Evolutionary conservation across 2,797 vertebrate genomes (phyloP).

Genomic region (Paramormyrops hopkinsi): DNA sequence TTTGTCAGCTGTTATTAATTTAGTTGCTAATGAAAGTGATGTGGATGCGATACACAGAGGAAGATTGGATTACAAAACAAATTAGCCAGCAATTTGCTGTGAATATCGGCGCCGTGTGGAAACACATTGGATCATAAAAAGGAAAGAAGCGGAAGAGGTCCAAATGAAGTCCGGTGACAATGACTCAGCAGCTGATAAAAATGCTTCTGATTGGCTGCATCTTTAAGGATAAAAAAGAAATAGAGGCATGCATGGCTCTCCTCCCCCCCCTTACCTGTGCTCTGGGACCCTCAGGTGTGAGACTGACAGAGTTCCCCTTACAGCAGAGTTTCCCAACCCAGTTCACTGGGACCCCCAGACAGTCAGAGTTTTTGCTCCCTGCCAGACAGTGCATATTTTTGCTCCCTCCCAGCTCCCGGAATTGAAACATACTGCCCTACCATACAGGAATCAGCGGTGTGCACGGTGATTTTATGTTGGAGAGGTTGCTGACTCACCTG

Average conservation of each 20-base stretch:
- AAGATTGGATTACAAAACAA: constrained; percentile 19
- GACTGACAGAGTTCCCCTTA: not conserved
- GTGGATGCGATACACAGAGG: constrained; percentile 28
- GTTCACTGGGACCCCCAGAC: not conserved
- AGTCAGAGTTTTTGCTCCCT: not conserved
- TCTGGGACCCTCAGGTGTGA: not conserved
- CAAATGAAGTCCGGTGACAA: not conserved
- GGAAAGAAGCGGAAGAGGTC: not conserved
- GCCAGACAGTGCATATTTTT: not conserved
- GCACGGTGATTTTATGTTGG: not conserved
- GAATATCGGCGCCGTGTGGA: not conserved
- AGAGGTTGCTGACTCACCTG: constrained; percentile 60
- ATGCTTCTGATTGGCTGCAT: not conserved
- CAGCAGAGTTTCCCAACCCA: not conserved
- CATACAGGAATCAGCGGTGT: not conserved
- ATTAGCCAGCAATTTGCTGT: constrained; percentile 4
- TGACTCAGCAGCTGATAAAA: not conserved
- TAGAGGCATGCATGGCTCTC: not conserved
- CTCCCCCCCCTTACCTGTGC: not conserved
- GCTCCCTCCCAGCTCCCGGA: not conserved
- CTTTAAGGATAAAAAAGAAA: not conserved
- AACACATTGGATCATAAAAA: not conserved
- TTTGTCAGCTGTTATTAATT: constrained; percentile 50
- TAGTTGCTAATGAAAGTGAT: constrained; percentile 24
- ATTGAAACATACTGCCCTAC: not conserved